Percentiles rank a stretch among this genome's conserved stretches.
phyloP scores from a whole-genome alignment of 2,888 invertebrate species.

The Dyspetes luteomarginatus region DNA sequence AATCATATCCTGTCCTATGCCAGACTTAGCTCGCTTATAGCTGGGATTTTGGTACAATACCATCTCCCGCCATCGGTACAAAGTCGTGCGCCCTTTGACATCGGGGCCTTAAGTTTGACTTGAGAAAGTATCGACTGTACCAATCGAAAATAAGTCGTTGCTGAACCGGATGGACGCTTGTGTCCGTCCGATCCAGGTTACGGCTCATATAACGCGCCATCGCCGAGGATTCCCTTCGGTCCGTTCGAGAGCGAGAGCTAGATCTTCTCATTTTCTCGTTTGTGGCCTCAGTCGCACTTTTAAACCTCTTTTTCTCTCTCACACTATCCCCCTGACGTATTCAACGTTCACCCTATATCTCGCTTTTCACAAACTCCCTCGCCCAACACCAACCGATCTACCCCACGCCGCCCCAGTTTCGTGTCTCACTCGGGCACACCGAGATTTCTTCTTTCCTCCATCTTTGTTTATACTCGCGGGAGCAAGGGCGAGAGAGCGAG shows the following conservation, averaged over 20 bases:
- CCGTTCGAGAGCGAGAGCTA: slow-evolving; percentile 31
- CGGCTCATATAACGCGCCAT: slow-evolving; percentile 5
- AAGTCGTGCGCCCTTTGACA: neutral
- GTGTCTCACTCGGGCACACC: slow-evolving; percentile 7
- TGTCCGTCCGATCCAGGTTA: slow-evolving; percentile 38
- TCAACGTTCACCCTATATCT: slow-evolving; percentile 37
- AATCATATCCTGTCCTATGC: neutral
- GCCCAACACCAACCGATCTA: no score
- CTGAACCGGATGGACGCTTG: slow-evolving; percentile 24
- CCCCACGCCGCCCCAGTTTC: neutral
- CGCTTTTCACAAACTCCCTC: slow-evolving; percentile 13
- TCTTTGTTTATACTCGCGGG: slow-evolving; percentile 47
- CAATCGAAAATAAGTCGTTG: slow-evolving; percentile 41
- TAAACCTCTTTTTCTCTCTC: slow-evolving; percentile 59
- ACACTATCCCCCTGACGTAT: slow-evolving; percentile 66
- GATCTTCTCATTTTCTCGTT: slow-evolving; percentile 10
- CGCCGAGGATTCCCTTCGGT: slow-evolving; percentile 27
- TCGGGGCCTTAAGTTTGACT: slow-evolving; percentile 1
- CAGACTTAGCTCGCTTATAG: no score
- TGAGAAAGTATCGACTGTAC: slow-evolving; percentile 17
- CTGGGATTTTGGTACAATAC: no score
- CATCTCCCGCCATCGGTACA: neutral
- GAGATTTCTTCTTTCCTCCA: slow-evolving; percentile 26
- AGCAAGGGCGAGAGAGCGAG: neutral
- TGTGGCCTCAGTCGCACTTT: slow-evolving; percentile 37